Percentiles rank a stretch among this genome's conserved stretches.
Evolutionary conservation across 1,140 invertebrate genomes (phyloP).

Genomic region (Samia ricini): DNA sequence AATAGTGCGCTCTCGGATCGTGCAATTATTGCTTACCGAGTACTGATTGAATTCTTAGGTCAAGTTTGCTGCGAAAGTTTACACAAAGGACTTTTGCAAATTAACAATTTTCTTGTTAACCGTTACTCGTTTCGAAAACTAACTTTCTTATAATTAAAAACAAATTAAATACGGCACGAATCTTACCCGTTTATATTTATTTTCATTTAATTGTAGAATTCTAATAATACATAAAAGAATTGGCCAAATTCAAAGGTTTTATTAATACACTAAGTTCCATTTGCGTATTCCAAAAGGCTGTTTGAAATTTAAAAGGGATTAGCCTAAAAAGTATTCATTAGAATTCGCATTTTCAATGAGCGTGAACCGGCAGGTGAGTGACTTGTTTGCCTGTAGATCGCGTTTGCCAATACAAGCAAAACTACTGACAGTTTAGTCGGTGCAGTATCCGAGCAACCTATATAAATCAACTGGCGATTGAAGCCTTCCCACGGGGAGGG

Average conservation of each 20-base stretch:
- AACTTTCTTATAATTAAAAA: conserved; percentile 42
- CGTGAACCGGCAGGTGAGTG: conserved; percentile 68
- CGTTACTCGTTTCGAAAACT: conserved; percentile 41
- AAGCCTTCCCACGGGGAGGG: conserved; percentile 73
- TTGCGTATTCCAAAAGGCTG: conserved; percentile 69
- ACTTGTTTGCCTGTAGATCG: conserved; percentile 69
- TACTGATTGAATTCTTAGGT: conserved; percentile 74
- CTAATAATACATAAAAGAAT: background rate
- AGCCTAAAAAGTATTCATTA: conserved; percentile 72
- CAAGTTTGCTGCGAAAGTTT: conserved; percentile 66
- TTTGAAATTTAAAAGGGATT: conserved; percentile 73
- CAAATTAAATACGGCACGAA: conserved; percentile 32
- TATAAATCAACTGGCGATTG: conserved; percentile 74
- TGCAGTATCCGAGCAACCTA: conserved; percentile 48
- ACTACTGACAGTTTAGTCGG: conserved; percentile 67
- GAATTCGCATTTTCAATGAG: conserved; percentile 72
- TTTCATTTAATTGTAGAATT: conserved; percentile 55
- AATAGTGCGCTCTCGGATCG: conserved; percentile 65
- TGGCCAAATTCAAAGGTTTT: conserved; percentile 64
- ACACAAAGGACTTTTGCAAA: conserved; percentile 64
- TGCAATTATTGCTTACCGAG: conserved; percentile 71
- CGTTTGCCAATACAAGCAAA: conserved; percentile 59
- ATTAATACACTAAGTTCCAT: conserved; percentile 68
- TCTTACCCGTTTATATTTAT: conserved; percentile 40
- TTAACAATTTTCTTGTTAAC: conserved; percentile 54